Evolutionary conservation across 2,888 invertebrate species (phyloP).

Genomic region (Drosophila paracracens): DNA sequence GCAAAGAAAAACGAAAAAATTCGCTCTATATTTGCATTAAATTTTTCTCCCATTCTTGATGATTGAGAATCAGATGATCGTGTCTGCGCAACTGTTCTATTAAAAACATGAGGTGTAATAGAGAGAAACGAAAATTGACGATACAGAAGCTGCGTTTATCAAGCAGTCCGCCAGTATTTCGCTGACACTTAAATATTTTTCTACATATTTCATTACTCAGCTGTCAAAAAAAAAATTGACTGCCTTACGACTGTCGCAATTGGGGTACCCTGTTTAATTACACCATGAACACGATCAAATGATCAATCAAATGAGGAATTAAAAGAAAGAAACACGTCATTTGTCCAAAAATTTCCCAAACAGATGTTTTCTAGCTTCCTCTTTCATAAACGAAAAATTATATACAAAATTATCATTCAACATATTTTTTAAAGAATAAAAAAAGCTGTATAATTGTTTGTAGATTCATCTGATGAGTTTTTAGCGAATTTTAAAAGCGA

Average conservation of each 20-base stretch:
- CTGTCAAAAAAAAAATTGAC: rapidly evolving
- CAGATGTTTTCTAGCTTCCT: not conserved
- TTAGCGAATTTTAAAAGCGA: not conserved
- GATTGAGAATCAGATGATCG: too few relatives aligned
- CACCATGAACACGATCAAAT: not conserved
- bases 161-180: not conserved
- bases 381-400: not conserved
- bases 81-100: too few relatives aligned
- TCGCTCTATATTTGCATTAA: too few relatives aligned
- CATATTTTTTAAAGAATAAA: not conserved
- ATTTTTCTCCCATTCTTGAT: too few relatives aligned
- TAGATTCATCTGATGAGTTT: not conserved
- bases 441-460: not conserved
- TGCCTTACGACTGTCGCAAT: not conserved
- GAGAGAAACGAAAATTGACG: too few relatives aligned
- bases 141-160: too few relatives aligned
- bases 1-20: not conserved
- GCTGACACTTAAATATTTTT: not conserved
- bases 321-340: not conserved
- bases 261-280: not conserved
- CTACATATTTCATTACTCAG: not conserved
- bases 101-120: too few relatives aligned
- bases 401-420: not conserved
- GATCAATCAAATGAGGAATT: not conserved
- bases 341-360: not conserved